These are phyloP conservation scores for Trachelus tabidus DNA, from an alignment of 2,888 invertebrate genomes.

Conservation along the genomic window DNA sequence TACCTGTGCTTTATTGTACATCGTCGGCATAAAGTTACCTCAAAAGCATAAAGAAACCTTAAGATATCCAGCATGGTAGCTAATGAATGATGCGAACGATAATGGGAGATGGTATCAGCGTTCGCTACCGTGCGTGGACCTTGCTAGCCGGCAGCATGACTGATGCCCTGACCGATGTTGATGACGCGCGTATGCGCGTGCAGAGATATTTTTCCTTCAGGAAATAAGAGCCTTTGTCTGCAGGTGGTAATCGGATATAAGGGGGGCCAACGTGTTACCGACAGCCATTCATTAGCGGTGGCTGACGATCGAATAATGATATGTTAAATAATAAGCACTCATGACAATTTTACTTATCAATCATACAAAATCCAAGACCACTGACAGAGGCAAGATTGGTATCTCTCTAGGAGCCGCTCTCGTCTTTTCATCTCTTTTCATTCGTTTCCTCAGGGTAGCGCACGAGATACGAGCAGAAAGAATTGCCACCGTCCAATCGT, in stretches of 20 bases:
- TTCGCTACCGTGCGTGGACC: conserved; percentile 20
- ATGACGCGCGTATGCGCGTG: conserved; percentile 20
- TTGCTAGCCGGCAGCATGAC: conserved; percentile 9
- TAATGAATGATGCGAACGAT: conserved; percentile 54
- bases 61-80: conserved; percentile 38
- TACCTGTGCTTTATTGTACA: conserved; percentile 31
- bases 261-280: background rate
- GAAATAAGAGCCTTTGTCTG: conserved; percentile 10
- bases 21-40: conserved; percentile 42
- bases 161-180: conserved; percentile 18
- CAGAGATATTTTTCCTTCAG: conserved; percentile 9
- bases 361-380: background rate
- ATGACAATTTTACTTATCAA: background rate
- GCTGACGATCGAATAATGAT: background rate
- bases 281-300: background rate
- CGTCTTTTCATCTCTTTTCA: background rate
- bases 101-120: conserved; percentile 48
- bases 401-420: background rate
- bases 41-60: conserved; percentile 37
- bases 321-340: background rate
- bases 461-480: background rate
- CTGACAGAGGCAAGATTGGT: background rate
- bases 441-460: background rate
- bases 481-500: background rate
- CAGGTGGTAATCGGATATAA: conserved; percentile 5